A percentile compares a stretch with the other conserved stretches of the same genome.
phyloP scores from a whole-genome alignment of 2,113 vertebrate species.

The Chiloscyllium plagiosum region DNA sequence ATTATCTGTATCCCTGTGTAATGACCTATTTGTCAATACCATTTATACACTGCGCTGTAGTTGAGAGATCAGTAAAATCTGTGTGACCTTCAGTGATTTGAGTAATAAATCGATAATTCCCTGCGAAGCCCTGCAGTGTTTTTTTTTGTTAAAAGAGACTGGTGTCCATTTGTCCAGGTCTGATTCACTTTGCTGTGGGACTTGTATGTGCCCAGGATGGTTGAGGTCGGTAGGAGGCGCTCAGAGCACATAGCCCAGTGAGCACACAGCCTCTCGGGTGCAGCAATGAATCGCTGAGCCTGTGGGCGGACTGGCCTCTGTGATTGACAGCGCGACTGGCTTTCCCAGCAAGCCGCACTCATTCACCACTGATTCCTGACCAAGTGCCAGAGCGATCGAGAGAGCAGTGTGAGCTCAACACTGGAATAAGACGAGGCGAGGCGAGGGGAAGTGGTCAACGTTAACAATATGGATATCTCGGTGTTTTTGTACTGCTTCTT shows the following conservation, averaged over 20 bases:
- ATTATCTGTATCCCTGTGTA: not conserved
- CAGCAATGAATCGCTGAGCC: not conserved
- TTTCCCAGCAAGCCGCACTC: constrained; percentile 36
- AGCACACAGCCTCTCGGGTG: not conserved
- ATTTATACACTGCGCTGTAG: not conserved
- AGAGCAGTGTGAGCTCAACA: constrained; percentile 14
- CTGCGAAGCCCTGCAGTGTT: not conserved
- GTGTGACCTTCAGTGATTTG: not conserved
- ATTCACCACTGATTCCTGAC: constrained; percentile 22
- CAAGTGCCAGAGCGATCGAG: constrained; percentile 16
- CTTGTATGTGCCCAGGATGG: not conserved
- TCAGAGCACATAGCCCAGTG: not conserved
- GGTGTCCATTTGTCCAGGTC: not conserved
- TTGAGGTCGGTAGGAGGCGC: not conserved
- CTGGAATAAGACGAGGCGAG: constrained; percentile 20
- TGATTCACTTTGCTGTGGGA: not conserved
- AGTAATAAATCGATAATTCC: not conserved
- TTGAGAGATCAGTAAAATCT: not conserved
- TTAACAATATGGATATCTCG: constrained; percentile 28
- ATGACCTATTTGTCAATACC: constrained; percentile 23
- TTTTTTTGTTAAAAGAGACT: not conserved
- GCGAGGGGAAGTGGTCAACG: constrained; percentile 1
- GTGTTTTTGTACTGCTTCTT: constrained; percentile 16
- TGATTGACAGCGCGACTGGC: constrained; percentile 25
- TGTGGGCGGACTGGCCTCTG: not conserved